phyloP scores from a whole-genome alignment of 2,113 vertebrate species.

The Jacana jacana region DNA sequence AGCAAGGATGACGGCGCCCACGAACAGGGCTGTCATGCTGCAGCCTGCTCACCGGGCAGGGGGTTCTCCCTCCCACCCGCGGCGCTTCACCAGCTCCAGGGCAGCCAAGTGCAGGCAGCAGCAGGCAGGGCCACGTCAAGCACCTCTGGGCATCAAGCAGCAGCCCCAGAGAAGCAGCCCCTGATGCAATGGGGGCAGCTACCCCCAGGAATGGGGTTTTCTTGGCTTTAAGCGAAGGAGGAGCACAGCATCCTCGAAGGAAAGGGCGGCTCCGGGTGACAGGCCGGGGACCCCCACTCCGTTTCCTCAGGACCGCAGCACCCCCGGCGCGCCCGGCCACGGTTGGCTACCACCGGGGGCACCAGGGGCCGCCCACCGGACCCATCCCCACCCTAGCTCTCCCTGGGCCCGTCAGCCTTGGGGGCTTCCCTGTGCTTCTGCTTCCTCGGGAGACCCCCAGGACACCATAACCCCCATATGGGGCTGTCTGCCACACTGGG shows the following conservation, averaged over 20 bases:
- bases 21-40: fast-evolving
- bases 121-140: neutral
- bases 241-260: neutral
- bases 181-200: neutral
- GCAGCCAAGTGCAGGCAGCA: fast-evolving
- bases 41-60: neutral
- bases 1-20: fast-evolving
- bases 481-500: neutral
- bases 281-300: neutral
- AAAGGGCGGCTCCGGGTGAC: neutral
- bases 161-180: fast-evolving
- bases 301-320: fast-evolving
- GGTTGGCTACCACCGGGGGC: neutral
- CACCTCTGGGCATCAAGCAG: fast-evolving
- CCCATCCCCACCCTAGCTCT: neutral
- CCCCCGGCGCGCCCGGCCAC: too few species aligned
- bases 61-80: neutral
- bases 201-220: too few species aligned
- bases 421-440: neutral
- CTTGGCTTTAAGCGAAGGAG: neutral
- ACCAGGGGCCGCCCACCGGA: neutral
- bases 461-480: fast-evolving
- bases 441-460: neutral
- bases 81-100: neutral
- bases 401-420: neutral